A percentile compares a stretch with the other conserved stretches of the same genome.
Conservation (phyloP, 2,888 invertebrate species). For the Bembecia ichneumoniformis region DNA sequence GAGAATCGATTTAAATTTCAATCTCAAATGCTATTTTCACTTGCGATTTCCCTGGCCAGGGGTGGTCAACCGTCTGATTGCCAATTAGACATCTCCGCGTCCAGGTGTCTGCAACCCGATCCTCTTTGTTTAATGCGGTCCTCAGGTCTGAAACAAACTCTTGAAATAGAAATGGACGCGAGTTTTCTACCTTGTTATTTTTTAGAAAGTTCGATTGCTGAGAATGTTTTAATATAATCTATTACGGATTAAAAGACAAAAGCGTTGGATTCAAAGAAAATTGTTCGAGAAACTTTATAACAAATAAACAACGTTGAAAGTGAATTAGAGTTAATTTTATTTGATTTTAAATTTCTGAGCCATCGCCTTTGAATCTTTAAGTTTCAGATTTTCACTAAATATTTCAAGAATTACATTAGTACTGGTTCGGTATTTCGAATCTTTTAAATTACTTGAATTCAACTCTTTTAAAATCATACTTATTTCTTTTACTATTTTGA, state of each 20-base stretch:
- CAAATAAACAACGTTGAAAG: conserved; percentile 4
- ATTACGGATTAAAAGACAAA: conserved; percentile 26
- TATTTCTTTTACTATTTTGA: too few species aligned
- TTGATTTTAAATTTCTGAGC: not conserved
- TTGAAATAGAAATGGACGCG: not conserved
- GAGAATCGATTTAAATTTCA: not conserved
- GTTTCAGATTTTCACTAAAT: not conserved
- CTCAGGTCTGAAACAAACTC: conserved; percentile 30
- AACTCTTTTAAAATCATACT: too few species aligned
- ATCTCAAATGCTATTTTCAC: not conserved
- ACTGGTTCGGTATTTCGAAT: too few species aligned
- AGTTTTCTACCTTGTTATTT: conserved; percentile 1
- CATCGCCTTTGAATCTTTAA: not conserved
- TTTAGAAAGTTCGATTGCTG: conserved; percentile 19
- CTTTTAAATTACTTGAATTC: too few species aligned
- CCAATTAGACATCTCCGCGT: conserved; percentile 30
- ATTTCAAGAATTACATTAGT: too few species aligned
- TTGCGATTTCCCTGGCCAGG: conserved; percentile 6
- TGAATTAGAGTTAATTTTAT: conserved; percentile 1
- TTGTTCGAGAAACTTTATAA: conserved; percentile 11
- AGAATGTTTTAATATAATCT: conserved; percentile 26
- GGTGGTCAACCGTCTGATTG: conserved; percentile 40
- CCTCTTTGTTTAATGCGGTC: conserved; percentile 22
- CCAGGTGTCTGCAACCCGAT: conserved; percentile 32
- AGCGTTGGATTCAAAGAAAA: conserved; percentile 17